phyloP scores from a whole-genome alignment of 2,797 vertebrate species.

The Sebastes paucispinis region DNA sequence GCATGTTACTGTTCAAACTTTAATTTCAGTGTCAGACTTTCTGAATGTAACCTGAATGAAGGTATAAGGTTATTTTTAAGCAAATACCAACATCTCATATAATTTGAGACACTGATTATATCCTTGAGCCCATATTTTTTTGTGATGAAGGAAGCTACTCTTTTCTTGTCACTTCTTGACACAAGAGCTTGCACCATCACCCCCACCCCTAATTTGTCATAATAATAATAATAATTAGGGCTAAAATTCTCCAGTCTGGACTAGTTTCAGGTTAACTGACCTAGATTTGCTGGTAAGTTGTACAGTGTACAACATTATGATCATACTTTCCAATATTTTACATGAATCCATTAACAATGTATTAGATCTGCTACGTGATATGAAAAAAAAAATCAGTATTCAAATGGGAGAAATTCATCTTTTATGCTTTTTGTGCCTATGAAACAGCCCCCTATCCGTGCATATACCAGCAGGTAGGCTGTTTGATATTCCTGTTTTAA shows the following conservation, averaged over 20 bases:
- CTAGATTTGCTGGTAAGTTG: background rate
- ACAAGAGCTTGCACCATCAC: background rate
- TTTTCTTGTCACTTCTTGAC: background rate
- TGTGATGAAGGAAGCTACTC: background rate
- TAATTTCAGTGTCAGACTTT: background rate
- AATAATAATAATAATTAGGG: background rate
- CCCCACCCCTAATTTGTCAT: background rate
- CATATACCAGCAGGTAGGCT: background rate
- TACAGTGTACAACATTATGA: background rate
- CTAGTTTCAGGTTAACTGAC: background rate
- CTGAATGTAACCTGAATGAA: background rate
- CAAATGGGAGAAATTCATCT: background rate
- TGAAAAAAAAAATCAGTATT: background rate
- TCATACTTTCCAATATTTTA: background rate
- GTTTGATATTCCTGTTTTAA: background rate
- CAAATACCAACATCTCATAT: background rate
- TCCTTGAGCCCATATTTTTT: background rate
- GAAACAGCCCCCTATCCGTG: background rate
- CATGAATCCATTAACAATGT: background rate
- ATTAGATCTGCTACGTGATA: background rate
- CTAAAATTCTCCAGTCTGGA: background rate
- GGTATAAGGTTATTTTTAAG: background rate
- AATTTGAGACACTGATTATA: background rate
- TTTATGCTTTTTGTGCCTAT: background rate
- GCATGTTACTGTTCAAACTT: constrained; percentile 8